Conservation (phyloP, 2,113 vertebrate species). For the Aviceda subcristata region DNA sequence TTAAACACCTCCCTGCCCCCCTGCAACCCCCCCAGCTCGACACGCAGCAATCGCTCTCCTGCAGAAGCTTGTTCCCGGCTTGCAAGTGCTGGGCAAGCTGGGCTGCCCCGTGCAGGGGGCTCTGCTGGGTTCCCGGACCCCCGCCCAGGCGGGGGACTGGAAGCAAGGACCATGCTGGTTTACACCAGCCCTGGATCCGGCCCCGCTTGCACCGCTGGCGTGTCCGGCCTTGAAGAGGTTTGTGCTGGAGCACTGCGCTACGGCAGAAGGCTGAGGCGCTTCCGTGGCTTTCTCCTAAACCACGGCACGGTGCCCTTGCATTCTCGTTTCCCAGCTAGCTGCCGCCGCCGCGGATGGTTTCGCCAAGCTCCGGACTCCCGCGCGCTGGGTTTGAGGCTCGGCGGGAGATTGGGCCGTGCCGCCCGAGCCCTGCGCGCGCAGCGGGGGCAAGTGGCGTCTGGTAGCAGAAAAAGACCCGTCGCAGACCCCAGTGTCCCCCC, state of each 20-base stretch:
- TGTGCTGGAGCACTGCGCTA: background rate
- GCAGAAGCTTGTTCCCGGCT: background rate
- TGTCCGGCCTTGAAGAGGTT: background rate
- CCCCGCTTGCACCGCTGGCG: too few relatives aligned
- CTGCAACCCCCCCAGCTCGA: too few relatives aligned
- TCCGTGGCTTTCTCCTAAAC: background rate
- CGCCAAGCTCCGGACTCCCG: background rate
- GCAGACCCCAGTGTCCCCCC: too few relatives aligned
- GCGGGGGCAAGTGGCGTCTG: fast-evolving
- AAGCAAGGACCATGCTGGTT: background rate
- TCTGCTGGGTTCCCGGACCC: background rate
- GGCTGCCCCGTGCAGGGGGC: background rate
- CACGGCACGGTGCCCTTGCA: fast-evolving
- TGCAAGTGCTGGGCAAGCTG: background rate
- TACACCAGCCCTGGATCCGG: background rate
- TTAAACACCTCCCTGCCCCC: background rate
- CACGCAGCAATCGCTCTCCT: fast-evolving
- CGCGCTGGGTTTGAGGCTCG: background rate
- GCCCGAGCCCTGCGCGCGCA: background rate
- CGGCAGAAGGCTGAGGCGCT: background rate
- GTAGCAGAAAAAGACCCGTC: background rate
- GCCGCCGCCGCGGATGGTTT: background rate
- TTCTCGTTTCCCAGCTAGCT: background rate
- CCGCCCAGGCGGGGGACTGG: background rate
- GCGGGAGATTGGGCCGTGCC: background rate